A percentile compares a stretch with the other conserved stretches of the same genome.
These are phyloP conservation scores for Dendrocincla tyrannina DNA, from an alignment of 2,797 vertebrate genomes.

Conservation along the genomic window DNA sequence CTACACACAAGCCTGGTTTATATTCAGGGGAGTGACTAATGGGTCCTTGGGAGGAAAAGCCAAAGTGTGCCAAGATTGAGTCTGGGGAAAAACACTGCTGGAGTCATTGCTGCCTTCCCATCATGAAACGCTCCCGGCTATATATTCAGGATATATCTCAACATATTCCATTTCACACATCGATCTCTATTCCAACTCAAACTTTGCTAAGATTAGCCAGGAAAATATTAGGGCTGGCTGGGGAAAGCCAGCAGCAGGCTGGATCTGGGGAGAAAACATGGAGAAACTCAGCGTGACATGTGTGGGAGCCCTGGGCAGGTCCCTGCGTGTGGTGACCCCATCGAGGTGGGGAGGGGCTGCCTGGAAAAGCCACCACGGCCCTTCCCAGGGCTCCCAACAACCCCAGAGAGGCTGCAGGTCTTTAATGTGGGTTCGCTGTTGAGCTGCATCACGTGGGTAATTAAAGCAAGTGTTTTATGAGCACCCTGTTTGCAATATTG, in stretches of 20 bases:
- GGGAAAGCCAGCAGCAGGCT: not conserved
- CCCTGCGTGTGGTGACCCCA: rapidly evolving
- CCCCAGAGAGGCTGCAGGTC: not conserved
- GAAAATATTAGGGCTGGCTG: not conserved
- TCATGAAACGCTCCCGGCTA: not conserved
- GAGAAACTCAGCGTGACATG: rapidly evolving
- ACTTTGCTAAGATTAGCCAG: not conserved
- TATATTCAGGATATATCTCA: not conserved
- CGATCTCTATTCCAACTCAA: not conserved
- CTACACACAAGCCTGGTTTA: not conserved
- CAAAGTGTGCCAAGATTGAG: not conserved
- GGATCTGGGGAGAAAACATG: rapidly evolving
- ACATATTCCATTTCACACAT: not conserved
- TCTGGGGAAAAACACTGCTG: not conserved
- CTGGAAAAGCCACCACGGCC: not conserved
- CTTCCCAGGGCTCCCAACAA: not conserved
- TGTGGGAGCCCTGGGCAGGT: rapidly evolving
- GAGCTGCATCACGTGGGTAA: not conserved
- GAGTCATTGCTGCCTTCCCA: not conserved
- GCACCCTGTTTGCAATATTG: rapidly evolving
- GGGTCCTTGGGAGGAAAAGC: slow-evolving; percentile 44
- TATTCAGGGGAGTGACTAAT: slow-evolving; percentile 5
- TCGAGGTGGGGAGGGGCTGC: not conserved
- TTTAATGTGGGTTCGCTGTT: not conserved
- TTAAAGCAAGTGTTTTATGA: not conserved